These are phyloP conservation scores for Eulemur rufifrons DNA, from an alignment of 2,113 vertebrate genomes.

Conservation along the genomic window DNA sequence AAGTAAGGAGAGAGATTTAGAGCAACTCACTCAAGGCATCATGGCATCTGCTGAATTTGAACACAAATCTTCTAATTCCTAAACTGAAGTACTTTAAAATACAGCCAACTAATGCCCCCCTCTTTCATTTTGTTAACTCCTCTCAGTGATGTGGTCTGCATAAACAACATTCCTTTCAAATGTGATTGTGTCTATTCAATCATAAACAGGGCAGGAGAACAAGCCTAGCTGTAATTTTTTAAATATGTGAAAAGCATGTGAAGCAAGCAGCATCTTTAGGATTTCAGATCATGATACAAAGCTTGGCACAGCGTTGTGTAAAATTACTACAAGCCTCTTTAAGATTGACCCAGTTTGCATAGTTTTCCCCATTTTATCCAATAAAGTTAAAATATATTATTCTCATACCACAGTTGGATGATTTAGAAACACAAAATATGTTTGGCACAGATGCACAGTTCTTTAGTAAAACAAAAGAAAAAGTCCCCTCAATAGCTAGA, in stretches of 20 bases:
- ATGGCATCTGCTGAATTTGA: neutral
- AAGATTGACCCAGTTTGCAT: slow-evolving; percentile 17
- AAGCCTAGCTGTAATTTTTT: neutral
- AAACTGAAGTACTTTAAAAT: neutral
- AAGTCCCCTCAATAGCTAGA: neutral
- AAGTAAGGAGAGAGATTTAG: neutral
- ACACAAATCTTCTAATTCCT: neutral
- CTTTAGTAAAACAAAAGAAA: slow-evolving; percentile 42
- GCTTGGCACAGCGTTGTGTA: neutral
- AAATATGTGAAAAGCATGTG: slow-evolving; percentile 25
- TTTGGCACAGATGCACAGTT: slow-evolving; percentile 10
- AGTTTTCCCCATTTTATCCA: slow-evolving; percentile 17
- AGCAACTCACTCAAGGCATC: neutral
- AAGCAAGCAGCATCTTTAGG: slow-evolving; percentile 1
- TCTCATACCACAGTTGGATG: slow-evolving; percentile 24
- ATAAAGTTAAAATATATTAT: slow-evolving; percentile 38
- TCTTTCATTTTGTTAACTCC: neutral
- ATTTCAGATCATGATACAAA: slow-evolving; percentile 19
- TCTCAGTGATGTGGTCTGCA: neutral
- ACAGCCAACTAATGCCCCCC: neutral
- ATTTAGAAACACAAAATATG: slow-evolving; percentile 40
- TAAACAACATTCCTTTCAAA: slow-evolving; percentile 42
- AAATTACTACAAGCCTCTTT: neutral
- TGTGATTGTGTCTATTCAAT: slow-evolving; percentile 44
- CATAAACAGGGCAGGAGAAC: neutral